Conservation (phyloP, 1,140 invertebrate species). For the Oreohelix idahoensis region DNA sequence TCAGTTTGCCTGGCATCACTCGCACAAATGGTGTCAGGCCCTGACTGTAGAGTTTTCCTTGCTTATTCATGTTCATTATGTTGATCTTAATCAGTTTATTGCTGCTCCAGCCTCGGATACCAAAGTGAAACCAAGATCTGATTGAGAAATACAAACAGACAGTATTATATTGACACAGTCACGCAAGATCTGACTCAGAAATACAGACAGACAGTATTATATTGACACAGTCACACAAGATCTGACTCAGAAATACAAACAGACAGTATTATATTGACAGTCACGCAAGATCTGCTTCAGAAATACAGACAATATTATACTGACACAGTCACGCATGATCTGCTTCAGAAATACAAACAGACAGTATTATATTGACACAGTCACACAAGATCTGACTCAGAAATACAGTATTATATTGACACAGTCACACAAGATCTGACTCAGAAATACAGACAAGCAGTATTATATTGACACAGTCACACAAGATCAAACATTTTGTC, state of each 20-base stretch:
- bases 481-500: no score
- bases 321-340: constrained; percentile 83
- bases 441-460: no score
- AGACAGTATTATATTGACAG: no score
- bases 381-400: no score
- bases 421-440: no score
- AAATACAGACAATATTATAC: neutral
- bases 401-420: no score
- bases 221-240: no score
- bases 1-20: constrained; percentile 75
- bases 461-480: no score
- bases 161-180: neutral
- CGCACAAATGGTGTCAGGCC: constrained; percentile 88
- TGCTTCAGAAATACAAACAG: constrained; percentile 35
- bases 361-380: neutral
- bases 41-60: constrained; percentile 91
- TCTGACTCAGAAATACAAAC: no score
- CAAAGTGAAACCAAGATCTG: constrained; percentile 95
- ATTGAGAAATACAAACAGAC: neutral
- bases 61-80: constrained; percentile 89
- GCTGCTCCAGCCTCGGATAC: constrained; percentile 78
- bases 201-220: no score
- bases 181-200: no score
- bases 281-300: no score
- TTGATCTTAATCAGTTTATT: constrained; percentile 83